These are phyloP conservation scores for Tetragonula carbonaria DNA, from an alignment of 2,888 invertebrate genomes.

Conservation along the genomic window DNA sequence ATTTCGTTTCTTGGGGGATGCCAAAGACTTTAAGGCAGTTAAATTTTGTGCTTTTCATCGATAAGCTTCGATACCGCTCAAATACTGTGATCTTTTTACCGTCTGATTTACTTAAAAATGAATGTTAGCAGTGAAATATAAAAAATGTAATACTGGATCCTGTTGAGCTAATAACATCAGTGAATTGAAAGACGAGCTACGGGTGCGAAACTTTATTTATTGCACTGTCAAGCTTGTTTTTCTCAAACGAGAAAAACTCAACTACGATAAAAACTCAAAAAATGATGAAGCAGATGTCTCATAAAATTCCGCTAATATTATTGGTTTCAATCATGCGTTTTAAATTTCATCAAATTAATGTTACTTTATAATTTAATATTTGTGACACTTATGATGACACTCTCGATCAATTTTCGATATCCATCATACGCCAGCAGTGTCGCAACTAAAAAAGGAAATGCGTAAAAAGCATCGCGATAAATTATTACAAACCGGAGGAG, in stretches of 20 bases:
- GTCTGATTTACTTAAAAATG: background rate
- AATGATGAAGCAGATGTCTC: too few species aligned
- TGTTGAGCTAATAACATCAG: background rate
- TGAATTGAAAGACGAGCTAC: background rate
- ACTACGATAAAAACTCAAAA: too few species aligned
- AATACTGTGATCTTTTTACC: background rate
- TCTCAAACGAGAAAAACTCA: too few species aligned
- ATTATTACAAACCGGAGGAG: background rate
- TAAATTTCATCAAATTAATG: background rate
- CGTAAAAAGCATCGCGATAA: background rate
- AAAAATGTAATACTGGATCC: background rate
- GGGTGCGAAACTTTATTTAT: too few species aligned
- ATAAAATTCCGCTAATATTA: too few species aligned
- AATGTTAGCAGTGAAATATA: background rate
- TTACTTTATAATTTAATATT: background rate
- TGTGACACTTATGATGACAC: background rate
- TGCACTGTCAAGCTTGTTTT: too few species aligned
- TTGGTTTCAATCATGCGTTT: too few species aligned
- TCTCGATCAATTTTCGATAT: background rate
- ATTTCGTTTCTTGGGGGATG: slow-evolving; percentile 28
- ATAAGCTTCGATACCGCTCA: background rate
- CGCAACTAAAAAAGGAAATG: too few species aligned
- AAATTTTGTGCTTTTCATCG: slow-evolving; percentile 22
- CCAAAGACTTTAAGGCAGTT: slow-evolving; percentile 53
- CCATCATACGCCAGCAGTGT: background rate